Evolutionary conservation across 1,140 invertebrate genomes (phyloP).

Genomic region (Saccostrea cuccullata): DNA sequence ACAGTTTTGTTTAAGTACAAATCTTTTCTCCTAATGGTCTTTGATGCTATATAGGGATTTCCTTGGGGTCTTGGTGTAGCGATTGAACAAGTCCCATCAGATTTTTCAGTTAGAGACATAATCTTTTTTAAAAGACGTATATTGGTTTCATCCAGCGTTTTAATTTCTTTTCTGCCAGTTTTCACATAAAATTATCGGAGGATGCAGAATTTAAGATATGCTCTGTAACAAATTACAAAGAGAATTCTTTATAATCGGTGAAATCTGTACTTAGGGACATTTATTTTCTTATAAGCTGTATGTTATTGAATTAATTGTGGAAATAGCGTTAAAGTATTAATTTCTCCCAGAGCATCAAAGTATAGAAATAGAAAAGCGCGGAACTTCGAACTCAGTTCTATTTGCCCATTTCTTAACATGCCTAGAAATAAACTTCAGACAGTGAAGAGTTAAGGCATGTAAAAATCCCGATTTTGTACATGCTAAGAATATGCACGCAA

Average conservation of each 20-base stretch:
- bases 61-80: not conserved
- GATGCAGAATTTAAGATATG: not conserved
- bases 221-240: not conserved
- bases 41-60: not conserved
- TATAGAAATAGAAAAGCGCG: not conserved
- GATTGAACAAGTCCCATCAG: not conserved
- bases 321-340: constrained; percentile 8
- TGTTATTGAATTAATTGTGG: not conserved
- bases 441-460: not conserved
- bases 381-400: not conserved
- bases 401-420: not conserved
- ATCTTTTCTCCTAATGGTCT: not conserved
- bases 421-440: not conserved
- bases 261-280: not conserved
- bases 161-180: not conserved
- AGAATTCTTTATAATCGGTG: not conserved
- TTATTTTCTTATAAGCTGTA: not conserved
- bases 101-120: constrained; percentile 8
- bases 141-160: not conserved
- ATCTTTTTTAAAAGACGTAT: not conserved
- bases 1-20: not conserved
- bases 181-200: not conserved
- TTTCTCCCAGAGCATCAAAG: not conserved
- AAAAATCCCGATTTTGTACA: not conserved
- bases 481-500: not conserved